A percentile compares a stretch with the other conserved stretches of the same genome.
These are phyloP conservation scores for Passer montanus DNA, from an alignment of 2,113 vertebrate genomes.

Conservation along the genomic window DNA sequence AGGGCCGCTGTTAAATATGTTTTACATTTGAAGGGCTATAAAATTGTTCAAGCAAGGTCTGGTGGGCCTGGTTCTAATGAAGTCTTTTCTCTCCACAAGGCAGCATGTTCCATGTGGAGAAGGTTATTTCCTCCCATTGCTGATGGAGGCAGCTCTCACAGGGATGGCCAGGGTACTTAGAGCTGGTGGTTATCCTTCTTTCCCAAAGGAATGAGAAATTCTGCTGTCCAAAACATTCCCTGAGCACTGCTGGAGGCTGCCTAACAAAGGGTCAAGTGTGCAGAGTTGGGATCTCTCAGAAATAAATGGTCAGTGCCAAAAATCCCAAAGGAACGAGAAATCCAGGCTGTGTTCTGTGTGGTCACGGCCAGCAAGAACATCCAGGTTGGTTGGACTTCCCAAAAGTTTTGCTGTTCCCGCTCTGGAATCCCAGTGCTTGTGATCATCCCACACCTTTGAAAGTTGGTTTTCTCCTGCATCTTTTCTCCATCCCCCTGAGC, in stretches of 20 bases:
- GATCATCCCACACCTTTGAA: background rate
- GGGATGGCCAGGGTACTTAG: background rate
- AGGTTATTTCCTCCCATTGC: background rate
- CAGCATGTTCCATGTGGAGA: background rate
- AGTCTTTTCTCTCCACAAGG: conserved; percentile 10
- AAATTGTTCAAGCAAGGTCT: conserved; percentile 27
- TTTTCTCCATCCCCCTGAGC: background rate
- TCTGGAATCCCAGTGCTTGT: background rate
- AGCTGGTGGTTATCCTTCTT: background rate
- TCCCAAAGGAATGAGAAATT: background rate
- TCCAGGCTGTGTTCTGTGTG: background rate
- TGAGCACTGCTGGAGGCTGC: background rate
- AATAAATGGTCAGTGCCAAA: background rate
- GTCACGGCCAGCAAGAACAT: background rate
- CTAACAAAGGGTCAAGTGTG: background rate
- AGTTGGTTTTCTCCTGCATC: background rate
- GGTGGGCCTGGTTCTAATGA: conserved; percentile 54
- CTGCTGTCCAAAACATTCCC: background rate
- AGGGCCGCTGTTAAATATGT: conserved; percentile 46
- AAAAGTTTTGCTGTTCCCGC: background rate
- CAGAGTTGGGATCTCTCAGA: background rate
- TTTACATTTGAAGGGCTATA: conserved; percentile 62
- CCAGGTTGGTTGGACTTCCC: background rate
- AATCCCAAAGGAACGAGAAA: background rate
- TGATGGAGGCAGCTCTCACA: background rate